These are phyloP conservation scores for Labia minor DNA, from an alignment of 2,888 invertebrate genomes.

Conservation along the genomic window DNA sequence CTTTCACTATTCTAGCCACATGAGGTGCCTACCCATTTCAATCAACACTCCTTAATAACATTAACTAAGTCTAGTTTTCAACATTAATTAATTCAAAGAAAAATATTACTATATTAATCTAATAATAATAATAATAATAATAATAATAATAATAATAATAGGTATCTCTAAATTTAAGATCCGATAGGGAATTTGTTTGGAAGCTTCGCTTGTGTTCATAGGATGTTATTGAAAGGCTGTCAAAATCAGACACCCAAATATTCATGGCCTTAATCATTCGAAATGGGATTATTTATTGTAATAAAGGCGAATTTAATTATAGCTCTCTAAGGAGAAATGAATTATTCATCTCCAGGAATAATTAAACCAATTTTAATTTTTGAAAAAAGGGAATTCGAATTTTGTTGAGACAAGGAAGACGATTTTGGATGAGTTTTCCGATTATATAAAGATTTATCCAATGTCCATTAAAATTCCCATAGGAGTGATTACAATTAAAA, in stretches of 20 bases:
- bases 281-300: conserved; percentile 8
- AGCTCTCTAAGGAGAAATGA: conserved; percentile 2
- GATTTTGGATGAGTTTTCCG: too few relatives aligned
- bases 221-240: neutral
- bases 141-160: neutral
- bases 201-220: neutral
- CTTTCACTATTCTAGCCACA: too few relatives aligned
- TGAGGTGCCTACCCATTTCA: too few relatives aligned
- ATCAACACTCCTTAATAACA: too few relatives aligned
- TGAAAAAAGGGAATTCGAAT: too few relatives aligned
- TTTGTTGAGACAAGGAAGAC: too few relatives aligned
- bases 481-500: too few relatives aligned
- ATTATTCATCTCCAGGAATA: neutral
- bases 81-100: neutral
- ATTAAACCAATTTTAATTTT: neutral
- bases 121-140: too few relatives aligned
- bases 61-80: neutral
- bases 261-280: neutral
- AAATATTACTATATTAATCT: too few relatives aligned
- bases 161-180: neutral
- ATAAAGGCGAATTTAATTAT: neutral
- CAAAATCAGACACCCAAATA: neutral
- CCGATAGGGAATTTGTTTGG: neutral
- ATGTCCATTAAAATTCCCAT: too few relatives aligned
- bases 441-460: too few relatives aligned